phyloP scores from a whole-genome alignment of 1,140 invertebrate genomes.

The Drosophila equinoxialis region DNA sequence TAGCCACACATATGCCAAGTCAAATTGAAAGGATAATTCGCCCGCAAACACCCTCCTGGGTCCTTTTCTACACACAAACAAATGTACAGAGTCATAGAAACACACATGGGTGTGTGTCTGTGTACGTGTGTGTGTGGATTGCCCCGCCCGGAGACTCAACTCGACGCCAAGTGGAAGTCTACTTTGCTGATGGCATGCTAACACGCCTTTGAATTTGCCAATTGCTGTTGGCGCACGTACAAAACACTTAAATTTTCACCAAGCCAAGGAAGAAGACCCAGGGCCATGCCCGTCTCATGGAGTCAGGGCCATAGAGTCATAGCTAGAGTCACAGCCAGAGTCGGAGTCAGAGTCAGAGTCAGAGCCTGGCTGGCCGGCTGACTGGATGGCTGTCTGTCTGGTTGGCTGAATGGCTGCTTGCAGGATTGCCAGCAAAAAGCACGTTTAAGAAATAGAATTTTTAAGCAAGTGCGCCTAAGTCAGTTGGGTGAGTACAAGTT shows the following conservation, averaged over 20 bases:
- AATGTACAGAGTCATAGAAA: too few species aligned
- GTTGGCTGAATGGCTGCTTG: slow-evolving; percentile 42
- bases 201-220: slow-evolving; percentile 83
- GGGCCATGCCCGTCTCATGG: slow-evolving; percentile 17
- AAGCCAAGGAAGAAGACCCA: slow-evolving; percentile 56
- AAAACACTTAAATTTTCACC: slow-evolving; percentile 82
- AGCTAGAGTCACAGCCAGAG: slow-evolving; percentile 1
- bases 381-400: slow-evolving; percentile 21
- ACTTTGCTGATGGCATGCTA: slow-evolving; percentile 76
- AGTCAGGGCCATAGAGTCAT: slow-evolving; percentile 9
- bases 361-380: slow-evolving; percentile 51
- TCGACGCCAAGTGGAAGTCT: slow-evolving; percentile 49
- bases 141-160: slow-evolving; percentile 31
- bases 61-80: slow-evolving; percentile 11
- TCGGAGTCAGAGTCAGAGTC: slow-evolving; percentile 11
- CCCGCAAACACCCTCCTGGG: slow-evolving; percentile 82
- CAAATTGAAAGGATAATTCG: slow-evolving; percentile 83
- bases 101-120: slow-evolving; percentile 25
- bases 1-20: slow-evolving; percentile 81
- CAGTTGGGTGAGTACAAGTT: slow-evolving; percentile 38
- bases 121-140: slow-evolving; percentile 20
- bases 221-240: slow-evolving; percentile 82
- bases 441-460: slow-evolving; percentile 80
- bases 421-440: slow-evolving; percentile 37
- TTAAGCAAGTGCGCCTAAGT: slow-evolving; percentile 69